phyloP scores from a whole-genome alignment of 1,140 invertebrate genomes.

The Drosophila rhopaloa region DNA sequence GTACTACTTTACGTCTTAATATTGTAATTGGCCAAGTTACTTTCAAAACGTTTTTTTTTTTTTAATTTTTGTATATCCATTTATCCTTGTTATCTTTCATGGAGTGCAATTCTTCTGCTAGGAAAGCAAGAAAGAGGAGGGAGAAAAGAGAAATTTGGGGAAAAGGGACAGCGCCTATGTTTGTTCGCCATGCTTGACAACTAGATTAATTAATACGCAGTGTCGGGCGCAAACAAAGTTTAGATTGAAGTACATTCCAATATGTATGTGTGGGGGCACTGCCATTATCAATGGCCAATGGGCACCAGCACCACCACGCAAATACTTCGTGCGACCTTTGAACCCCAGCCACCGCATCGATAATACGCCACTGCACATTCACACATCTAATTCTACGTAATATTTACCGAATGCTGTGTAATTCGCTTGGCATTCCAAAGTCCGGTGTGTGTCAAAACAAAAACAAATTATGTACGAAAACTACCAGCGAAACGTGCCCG shows the following conservation, averaged over 20 bases:
- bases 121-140: neutral
- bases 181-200: constrained; percentile 45
- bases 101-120: neutral
- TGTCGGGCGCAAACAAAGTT: constrained; percentile 33
- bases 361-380: constrained; percentile 34
- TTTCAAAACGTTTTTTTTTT: too few relatives aligned
- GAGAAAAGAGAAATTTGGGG: neutral
- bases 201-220: constrained; percentile 48
- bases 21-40: too few relatives aligned
- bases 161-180: constrained; percentile 24
- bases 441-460: constrained; percentile 35
- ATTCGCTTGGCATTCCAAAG: constrained; percentile 47
- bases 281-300: constrained; percentile 53
- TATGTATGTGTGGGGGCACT: constrained; percentile 25
- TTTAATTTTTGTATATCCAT: too few relatives aligned
- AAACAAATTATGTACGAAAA: constrained; percentile 32
- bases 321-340: constrained; percentile 55
- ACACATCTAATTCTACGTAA: constrained; percentile 41
- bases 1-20: too few relatives aligned
- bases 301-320: constrained; percentile 27
- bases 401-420: constrained; percentile 46
- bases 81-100: constrained; percentile 2
- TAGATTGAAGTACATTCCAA: constrained; percentile 40
- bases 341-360: constrained; percentile 44
- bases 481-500: constrained; percentile 10